Conservation (phyloP, 2,888 invertebrate species). For the Dryadula phaetusa region DNA sequence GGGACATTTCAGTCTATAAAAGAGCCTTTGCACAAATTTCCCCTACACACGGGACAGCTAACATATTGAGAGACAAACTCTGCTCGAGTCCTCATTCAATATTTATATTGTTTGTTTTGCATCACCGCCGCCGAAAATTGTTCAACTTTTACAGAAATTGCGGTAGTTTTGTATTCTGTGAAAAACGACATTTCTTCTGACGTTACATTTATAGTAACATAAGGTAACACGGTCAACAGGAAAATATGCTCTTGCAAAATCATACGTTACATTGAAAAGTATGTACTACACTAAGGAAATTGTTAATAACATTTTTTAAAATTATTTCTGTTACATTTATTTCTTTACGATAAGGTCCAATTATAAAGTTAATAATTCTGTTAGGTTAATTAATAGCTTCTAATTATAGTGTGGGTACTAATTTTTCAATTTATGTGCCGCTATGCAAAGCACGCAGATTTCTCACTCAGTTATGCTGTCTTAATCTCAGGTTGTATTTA, state of each 20-base stretch:
- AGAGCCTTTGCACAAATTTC: conserved; percentile 56
- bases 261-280: not conserved
- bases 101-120: conserved; percentile 61
- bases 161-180: conserved; percentile 23
- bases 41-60: conserved; percentile 60
- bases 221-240: not conserved
- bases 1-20: conserved; percentile 58
- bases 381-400: conserved; percentile 12
- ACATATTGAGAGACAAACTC: conserved; percentile 71
- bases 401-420: conserved; percentile 10
- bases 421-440: conserved; percentile 17
- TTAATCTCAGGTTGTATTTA: not conserved
- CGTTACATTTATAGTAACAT: not conserved
- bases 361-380: conserved; percentile 17
- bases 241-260: not conserved
- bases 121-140: conserved; percentile 21
- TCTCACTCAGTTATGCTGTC: not conserved
- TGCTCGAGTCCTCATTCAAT: conserved; percentile 64
- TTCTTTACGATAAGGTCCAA: not conserved
- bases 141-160: conserved; percentile 31
- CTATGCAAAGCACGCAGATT: conserved; percentile 3
- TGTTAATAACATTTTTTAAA: not conserved
- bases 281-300: not conserved
- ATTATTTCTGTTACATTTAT: not conserved
- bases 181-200: conserved; percentile 10